Base-by-base conservation (phyloP, 92 coral and sea anemone genomes). In the Zoanthus sansibaricus region DNA sequence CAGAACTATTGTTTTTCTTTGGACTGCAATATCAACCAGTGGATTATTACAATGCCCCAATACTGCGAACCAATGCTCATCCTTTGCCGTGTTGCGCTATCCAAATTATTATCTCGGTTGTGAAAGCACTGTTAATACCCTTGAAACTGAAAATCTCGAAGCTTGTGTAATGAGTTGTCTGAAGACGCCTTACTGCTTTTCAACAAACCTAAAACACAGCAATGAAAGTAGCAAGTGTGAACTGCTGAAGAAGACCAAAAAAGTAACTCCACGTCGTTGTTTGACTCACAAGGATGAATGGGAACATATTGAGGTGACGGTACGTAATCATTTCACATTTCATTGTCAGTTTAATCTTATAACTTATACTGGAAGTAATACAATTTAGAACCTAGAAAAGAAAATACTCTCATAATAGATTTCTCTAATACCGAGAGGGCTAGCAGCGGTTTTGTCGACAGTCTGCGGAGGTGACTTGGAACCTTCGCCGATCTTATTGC, bases 281-380 rank as follows among this genome's bases (percentile, higher is more conserved):
- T 16, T 71, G 46, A 46, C 12, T 3, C 6, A 11, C 12, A 71
- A n/a, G 17, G 75, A 31, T 11, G 17, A 7, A 14, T 71, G 75
- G 75, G 75, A 71, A 71, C 75, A 71, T 32, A 71, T 31, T 9
- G 75, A 71, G 47, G 17, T 71, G 75, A 71, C 48, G 7, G 75
- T 71, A 71, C 32, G 75, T 71, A 20, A 37, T 37, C 42, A 37
- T 37, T 37, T 37, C 42, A 37, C 42, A 37, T 37, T 37, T 37
- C 2, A 37, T 37, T 37, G 42, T 37, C 4, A 37, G 42, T 37
- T 37, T 37, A 37, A 37, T 37, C 42, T 37, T 37, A 37, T 37
- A 37, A 37, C 42, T 37, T 37, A 37, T 37, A 37, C 42, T 37
- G 4, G 42, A 37, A 37, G 42, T 37, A 37, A 37, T 37, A 2